A percentile compares a stretch with the other conserved stretches of the same genome.
These are phyloP conservation scores for Alexandromys fortis DNA, from an alignment of 2,113 vertebrate species.

Conservation along the genomic window DNA sequence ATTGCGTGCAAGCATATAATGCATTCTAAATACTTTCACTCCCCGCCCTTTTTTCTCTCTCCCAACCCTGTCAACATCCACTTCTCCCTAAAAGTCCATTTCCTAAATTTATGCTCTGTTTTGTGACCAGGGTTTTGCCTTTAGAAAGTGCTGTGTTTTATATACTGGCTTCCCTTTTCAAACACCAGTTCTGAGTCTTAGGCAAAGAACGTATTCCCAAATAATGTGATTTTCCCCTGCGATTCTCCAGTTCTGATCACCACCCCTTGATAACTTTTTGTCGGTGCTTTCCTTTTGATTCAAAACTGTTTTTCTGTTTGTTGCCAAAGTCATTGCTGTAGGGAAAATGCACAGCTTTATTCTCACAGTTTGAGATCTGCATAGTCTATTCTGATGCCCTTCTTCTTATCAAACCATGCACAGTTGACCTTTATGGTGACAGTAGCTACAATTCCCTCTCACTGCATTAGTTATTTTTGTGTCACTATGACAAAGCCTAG, in stretches of 20 bases:
- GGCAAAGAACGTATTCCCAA: not conserved
- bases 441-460: not conserved
- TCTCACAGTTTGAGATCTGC: not conserved
- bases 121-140: not conserved
- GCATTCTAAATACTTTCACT: not conserved
- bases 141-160: not conserved
- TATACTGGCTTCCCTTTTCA: not conserved
- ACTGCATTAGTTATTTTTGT: not conserved
- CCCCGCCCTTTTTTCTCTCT: not conserved
- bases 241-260: not conserved
- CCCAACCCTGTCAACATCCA: not conserved
- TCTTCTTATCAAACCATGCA: not conserved
- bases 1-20: too few relatives aligned
- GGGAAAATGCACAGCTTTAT: not conserved
- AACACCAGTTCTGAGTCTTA: not conserved
- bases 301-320: not conserved
- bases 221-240: not conserved
- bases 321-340: not conserved
- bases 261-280: not conserved
- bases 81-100: not conserved
- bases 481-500: not conserved
- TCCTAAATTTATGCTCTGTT: not conserved
- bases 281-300: not conserved
- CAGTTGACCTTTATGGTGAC: not conserved
- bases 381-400: not conserved